phyloP scores from a whole-genome alignment of 2,888 invertebrate species.

The Caenorhabditis doughertyi region DNA sequence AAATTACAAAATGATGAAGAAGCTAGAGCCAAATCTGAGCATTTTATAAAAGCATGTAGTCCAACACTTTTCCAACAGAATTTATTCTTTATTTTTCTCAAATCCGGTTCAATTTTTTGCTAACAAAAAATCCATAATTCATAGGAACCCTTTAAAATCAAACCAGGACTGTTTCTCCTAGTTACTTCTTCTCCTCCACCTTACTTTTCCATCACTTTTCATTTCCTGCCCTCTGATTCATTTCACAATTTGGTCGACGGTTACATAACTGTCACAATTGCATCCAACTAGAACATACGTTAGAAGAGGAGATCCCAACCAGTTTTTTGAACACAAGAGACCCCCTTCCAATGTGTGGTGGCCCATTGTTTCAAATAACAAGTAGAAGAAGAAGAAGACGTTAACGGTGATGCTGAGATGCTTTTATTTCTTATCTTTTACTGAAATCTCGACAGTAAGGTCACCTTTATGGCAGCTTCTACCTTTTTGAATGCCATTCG shows the following conservation, averaged over 20 bases:
- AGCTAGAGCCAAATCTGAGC: too few relatives aligned
- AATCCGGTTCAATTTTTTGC: too few relatives aligned
- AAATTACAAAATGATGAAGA: background rate
- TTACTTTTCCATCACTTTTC: conserved; percentile 21
- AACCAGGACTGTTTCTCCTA: too few relatives aligned
- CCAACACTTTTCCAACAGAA: too few relatives aligned
- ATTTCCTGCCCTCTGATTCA: conserved; percentile 45
- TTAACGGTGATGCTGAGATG: background rate
- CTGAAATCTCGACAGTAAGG: conserved; percentile 54
- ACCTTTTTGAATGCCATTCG: conserved; percentile 32
- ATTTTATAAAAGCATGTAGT: too few relatives aligned
- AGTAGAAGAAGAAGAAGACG: conserved; percentile 23
- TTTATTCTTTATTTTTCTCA: too few relatives aligned
- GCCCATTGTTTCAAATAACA: conserved; percentile 60
- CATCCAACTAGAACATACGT: conserved; percentile 59
- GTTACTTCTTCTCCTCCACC: background rate
- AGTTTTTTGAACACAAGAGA: conserved; percentile 45
- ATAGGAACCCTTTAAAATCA: too few relatives aligned
- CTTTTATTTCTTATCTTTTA: conserved; percentile 24
- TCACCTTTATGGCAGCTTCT: conserved; percentile 35
- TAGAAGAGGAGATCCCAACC: conserved; percentile 19
- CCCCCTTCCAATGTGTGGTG: conserved; percentile 17
- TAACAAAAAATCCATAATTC: too few relatives aligned
- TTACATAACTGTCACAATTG: conserved; percentile 61
- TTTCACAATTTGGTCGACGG: conserved; percentile 57